Base-by-base conservation (phyloP, 2,797 vertebrate species). In the Phoeniculus purpureus region DNA sequence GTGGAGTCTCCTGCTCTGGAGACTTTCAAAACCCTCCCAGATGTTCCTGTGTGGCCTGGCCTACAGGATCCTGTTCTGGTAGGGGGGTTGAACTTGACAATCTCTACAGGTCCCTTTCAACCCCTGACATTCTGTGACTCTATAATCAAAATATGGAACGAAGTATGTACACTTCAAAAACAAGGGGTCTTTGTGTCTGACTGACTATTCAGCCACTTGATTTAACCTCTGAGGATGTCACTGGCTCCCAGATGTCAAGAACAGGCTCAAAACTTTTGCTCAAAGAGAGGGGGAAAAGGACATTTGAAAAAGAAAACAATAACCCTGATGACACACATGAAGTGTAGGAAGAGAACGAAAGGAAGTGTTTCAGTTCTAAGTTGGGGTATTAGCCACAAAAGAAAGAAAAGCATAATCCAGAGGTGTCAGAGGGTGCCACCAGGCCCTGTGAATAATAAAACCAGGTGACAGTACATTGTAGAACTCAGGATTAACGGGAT, bases 401-500 rank as follows among this genome's bases (percentile, higher is more conserved):
- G 50, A 81, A 90, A 67, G 16, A 48, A 78, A 68, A 15, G 8
- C 22, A 2, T 31, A 68, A 67, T 10, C 31, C 31, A 55, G 60
- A 68, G 60, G 29, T 48, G 67, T 47, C 40, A 50, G 6, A 67
- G 40, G 0, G 0, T 64, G 52, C 67, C 45, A 58, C 12, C 59
- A 75, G 52, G 20, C 22, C 61, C 64, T 56, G 85, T 43, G 61
- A 89, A 70, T 56, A 89, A 68, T 13, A 50, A 61, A 56, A 65
- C 31, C 47, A 87, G 72, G 72, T 87, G 72, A 70, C 48, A 81
- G 32, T 50, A 56, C 34, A 75, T 23, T 81, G 72, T 31, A n/a
- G 66, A 90, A 68, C 22, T n/a, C n/a, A 77, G 67, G 71, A 79
- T 92, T 86, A 94, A 60, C 31, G 52, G 59, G 75, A 92, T 85